Evolutionary conservation across 2,888 invertebrate genomes (phyloP).

Genomic region (Pyrocoelia pectoralis): DNA sequence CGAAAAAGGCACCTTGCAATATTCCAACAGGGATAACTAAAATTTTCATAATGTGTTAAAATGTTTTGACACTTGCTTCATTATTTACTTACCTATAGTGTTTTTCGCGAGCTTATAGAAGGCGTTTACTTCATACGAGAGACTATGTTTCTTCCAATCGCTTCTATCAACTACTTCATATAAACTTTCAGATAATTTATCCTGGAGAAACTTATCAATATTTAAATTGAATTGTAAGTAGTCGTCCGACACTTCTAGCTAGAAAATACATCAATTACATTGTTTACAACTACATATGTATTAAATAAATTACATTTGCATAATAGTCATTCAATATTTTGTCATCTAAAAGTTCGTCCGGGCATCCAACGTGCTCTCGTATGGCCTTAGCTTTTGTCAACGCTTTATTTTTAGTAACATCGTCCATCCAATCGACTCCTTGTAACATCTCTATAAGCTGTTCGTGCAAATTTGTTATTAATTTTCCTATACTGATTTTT

Average conservation of each 20-base stretch:
- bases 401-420: conserved; percentile 37
- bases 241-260: not conserved
- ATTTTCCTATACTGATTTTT: not conserved
- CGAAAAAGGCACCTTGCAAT: conserved; percentile 11
- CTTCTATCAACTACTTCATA: conserved; percentile 83
- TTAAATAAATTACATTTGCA: conserved; percentile 64
- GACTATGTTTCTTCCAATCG: conserved; percentile 83
- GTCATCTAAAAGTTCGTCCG: conserved; percentile 43
- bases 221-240: not conserved
- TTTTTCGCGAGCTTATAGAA: conserved; percentile 87
- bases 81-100: conserved; percentile 75
- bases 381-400: conserved; percentile 40
- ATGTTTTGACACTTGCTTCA: too few species aligned
- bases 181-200: conserved; percentile 78
- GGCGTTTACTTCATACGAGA: conserved; percentile 85
- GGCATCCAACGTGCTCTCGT: conserved; percentile 41
- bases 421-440: conserved; percentile 25
- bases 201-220: conserved; percentile 71
- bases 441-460: not conserved
- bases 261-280: too few species aligned
- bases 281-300: too few species aligned
- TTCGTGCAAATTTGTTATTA: not conserved
- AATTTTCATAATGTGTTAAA: too few species aligned
- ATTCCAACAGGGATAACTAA: conserved; percentile 9
- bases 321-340: conserved; percentile 65